Percentiles rank a stretch among this genome's conserved stretches.
Evolutionary conservation across 64 coral and sea anemone genomes (phyloP).

Genomic region (Montipora capricornis): DNA sequence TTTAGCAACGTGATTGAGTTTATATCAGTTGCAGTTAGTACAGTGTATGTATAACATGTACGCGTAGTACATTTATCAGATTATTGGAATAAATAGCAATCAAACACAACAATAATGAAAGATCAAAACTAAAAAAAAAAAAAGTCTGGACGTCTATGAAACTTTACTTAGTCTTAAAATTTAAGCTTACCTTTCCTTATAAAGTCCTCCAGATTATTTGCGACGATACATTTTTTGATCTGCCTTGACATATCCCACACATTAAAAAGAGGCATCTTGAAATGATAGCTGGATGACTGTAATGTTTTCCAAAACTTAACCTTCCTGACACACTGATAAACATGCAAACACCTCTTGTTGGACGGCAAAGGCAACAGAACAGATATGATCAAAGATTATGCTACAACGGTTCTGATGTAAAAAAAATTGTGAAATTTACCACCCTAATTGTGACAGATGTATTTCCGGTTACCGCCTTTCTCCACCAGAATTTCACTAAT

Average conservation of each 20-base stretch:
- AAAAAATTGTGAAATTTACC: neutral
- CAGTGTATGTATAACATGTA: too few relatives aligned
- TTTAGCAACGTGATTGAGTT: too few relatives aligned
- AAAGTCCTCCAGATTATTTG: slow-evolving; percentile 3
- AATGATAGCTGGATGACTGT: neutral
- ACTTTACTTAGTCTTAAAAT: neutral
- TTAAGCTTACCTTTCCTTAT: slow-evolving; percentile 18
- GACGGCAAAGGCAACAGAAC: neutral
- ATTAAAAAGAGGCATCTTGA: neutral
- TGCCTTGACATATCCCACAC: slow-evolving; percentile 15
- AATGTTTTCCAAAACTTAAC: neutral
- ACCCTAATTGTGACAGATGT: neutral
- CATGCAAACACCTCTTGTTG: neutral
- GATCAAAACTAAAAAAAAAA: neutral
- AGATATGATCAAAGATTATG: neutral
- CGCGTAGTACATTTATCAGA: too few relatives aligned
- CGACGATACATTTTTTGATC: slow-evolving; percentile 9
- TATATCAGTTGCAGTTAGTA: too few relatives aligned
- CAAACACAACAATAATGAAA: too few relatives aligned
- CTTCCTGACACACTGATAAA: neutral
- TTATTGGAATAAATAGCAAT: too few relatives aligned
- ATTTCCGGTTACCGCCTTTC: neutral
- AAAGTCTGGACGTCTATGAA: neutral
- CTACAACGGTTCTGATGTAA: too few relatives aligned
- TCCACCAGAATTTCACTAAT: neutral